phyloP scores from a whole-genome alignment of 1,140 invertebrate species.

The Hesperophylax magnus region DNA sequence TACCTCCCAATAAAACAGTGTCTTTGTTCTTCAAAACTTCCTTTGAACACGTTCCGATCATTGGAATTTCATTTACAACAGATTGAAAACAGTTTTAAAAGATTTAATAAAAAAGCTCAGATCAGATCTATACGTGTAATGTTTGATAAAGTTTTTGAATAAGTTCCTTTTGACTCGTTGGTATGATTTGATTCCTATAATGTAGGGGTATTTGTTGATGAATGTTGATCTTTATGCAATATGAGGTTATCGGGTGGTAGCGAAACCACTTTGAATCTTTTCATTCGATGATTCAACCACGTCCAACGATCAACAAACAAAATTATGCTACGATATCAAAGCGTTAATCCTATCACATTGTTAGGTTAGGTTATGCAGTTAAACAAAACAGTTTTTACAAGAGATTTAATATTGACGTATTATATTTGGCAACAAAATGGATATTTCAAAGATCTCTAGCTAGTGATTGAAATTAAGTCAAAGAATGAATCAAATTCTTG shows the following conservation, averaged over 20 bases:
- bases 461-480: too few species aligned
- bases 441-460: too few species aligned
- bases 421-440: too few species aligned
- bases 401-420: too few species aligned
- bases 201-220: background rate
- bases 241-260: background rate
- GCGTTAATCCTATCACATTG: too few species aligned
- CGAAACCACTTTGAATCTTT: background rate
- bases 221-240: background rate
- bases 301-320: background rate
- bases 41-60: constrained; percentile 34
- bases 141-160: background rate
- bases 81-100: background rate
- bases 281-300: background rate
- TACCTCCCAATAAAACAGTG: background rate
- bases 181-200: background rate
- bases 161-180: background rate
- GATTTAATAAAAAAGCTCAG: too few species aligned
- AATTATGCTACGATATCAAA: background rate
- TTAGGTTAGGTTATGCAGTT: too few species aligned
- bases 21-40: background rate
- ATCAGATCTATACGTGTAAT: too few species aligned
- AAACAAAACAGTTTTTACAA: too few species aligned
- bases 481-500: too few species aligned
- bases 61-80: background rate